phyloP scores from a whole-genome alignment of 2,797 vertebrate species.

The Pogonophryne albipinna region DNA sequence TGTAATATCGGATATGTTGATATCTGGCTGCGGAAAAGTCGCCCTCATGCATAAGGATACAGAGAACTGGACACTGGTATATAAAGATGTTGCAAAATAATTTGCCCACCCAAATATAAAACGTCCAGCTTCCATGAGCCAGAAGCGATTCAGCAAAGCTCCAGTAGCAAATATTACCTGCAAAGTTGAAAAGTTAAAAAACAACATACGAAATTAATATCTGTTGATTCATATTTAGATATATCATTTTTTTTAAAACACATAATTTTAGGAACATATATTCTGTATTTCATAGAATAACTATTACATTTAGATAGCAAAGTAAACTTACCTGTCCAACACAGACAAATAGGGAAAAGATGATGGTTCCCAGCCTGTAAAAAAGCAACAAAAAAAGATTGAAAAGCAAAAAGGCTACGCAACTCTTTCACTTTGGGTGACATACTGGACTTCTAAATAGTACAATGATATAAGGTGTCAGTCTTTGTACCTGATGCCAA shows the following conservation, averaged over 20 bases:
- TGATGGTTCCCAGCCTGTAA: slow-evolving; percentile 91
- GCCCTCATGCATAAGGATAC: background rate
- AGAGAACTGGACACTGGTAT: background rate
- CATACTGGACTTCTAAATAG: background rate
- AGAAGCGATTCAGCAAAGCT: slow-evolving; percentile 88
- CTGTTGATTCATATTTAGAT: background rate
- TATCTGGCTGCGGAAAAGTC: no score
- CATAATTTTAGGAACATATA: no score
- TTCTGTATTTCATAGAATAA: background rate
- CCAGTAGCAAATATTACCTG: slow-evolving; percentile 94
- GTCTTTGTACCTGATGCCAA: slow-evolving; percentile 91
- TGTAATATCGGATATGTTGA: background rate
- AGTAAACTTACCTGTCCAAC: slow-evolving; percentile 89
- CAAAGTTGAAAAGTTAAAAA: background rate
- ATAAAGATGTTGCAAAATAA: background rate
- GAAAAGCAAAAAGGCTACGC: background rate
- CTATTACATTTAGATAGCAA: background rate
- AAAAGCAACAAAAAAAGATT: background rate
- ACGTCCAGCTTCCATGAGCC: slow-evolving; percentile 94
- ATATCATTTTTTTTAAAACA: background rate
- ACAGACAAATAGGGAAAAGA: slow-evolving; percentile 94
- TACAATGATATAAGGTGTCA: background rate
- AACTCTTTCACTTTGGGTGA: background rate
- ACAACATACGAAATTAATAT: background rate
- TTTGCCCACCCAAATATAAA: slow-evolving; percentile 95